Conservation (phyloP, 37 sponge, comb jelly and placozoan species). For the Oscarella lobularis region DNA sequence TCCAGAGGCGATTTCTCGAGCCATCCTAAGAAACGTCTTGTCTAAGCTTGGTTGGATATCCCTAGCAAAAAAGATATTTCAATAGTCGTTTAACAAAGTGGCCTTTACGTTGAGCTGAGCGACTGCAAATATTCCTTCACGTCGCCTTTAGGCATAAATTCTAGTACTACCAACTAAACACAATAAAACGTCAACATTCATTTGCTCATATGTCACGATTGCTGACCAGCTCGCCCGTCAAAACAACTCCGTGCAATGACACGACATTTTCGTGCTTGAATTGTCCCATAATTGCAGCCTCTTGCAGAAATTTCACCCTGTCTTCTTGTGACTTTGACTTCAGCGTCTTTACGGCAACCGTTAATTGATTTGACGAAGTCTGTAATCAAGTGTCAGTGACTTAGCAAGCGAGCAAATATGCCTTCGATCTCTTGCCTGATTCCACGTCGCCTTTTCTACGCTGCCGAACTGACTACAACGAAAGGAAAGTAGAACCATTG, state of each 20-base stretch:
- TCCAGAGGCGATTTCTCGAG: not conserved
- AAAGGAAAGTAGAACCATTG: not conserved
- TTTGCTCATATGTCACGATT: not conserved
- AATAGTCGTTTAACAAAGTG: not conserved
- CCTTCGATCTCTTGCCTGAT: not conserved
- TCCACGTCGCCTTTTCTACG: not conserved
- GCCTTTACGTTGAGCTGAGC: not conserved
- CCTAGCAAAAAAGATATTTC: not conserved
- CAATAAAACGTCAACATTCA: not conserved
- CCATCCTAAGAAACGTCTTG: not conserved
- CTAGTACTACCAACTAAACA: not conserved
- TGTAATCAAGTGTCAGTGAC: not conserved
- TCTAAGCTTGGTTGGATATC: not conserved
- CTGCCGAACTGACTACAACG: not conserved
- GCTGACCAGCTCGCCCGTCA: slow-evolving; percentile 11
- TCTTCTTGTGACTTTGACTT: not conserved
- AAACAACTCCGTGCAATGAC: slow-evolving; percentile 12
- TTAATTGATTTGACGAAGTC: not conserved
- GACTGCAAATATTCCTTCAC: not conserved
- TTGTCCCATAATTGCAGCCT: slow-evolving; percentile 21
- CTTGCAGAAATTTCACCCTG: slow-evolving; percentile 11
- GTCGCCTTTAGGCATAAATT: not conserved
- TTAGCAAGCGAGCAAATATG: not conserved
- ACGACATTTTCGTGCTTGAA: slow-evolving; percentile 15
- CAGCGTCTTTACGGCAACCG: slow-evolving; percentile 14